phyloP scores from a whole-genome alignment of 2,888 invertebrate species.

The Spodoptera exigua region DNA sequence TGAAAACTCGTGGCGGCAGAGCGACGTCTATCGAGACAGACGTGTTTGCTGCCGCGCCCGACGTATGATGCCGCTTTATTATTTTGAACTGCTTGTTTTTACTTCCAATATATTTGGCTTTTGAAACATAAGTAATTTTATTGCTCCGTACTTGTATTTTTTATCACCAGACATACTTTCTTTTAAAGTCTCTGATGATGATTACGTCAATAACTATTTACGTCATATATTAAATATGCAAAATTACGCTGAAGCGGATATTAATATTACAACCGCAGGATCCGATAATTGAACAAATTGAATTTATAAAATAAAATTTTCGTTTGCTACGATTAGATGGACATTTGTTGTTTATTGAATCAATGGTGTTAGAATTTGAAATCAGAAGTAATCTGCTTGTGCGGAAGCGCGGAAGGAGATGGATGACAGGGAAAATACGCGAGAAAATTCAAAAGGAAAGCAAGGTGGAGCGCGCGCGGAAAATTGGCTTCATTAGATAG shows the following conservation, averaged over 20 bases:
- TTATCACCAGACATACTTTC: not conserved
- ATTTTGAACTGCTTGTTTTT: slow-evolving; percentile 40
- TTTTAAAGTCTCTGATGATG: too few relatives aligned
- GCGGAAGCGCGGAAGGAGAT: slow-evolving; percentile 84
- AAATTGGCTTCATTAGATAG: slow-evolving; percentile 89
- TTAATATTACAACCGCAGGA: slow-evolving; percentile 30
- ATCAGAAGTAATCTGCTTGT: slow-evolving; percentile 86
- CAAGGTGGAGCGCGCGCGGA: slow-evolving; percentile 82
- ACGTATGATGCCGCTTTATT: slow-evolving; percentile 1
- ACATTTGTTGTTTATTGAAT: slow-evolving; percentile 75
- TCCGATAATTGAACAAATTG: slow-evolving; percentile 27
- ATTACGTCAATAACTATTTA: too few relatives aligned
- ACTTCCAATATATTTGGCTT: slow-evolving; percentile 38
- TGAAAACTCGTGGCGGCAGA: slow-evolving; percentile 55
- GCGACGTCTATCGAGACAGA: slow-evolving; percentile 52
- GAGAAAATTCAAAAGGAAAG: slow-evolving; percentile 86
- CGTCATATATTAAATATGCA: slow-evolving; percentile 5
- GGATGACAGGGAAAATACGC: slow-evolving; percentile 87
- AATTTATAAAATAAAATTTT: slow-evolving; percentile 36
- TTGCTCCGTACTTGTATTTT: slow-evolving; percentile 9
- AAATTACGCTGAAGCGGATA: slow-evolving; percentile 35
- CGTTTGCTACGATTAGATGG: slow-evolving; percentile 40
- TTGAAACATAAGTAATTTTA: slow-evolving; percentile 7
- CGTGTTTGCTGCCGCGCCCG: slow-evolving; percentile 59
- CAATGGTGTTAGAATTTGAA: slow-evolving; percentile 82